phyloP scores from a whole-genome alignment of 2,888 invertebrate species.

The Margaritifera margaritifera region DNA sequence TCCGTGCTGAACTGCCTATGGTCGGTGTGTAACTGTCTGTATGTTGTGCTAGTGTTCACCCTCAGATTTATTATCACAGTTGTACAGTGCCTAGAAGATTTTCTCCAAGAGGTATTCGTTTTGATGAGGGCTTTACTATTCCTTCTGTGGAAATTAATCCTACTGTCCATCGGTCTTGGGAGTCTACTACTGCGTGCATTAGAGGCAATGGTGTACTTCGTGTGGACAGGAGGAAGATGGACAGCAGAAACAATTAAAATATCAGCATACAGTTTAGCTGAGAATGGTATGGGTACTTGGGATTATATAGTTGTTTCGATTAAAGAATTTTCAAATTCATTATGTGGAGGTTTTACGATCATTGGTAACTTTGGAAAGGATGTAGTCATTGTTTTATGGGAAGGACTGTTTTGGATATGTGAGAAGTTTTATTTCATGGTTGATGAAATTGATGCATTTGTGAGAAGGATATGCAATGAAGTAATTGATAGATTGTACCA shows the following conservation, averaged over 20 bases:
- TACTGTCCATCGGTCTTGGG: conserved; percentile 33
- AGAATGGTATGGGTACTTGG: conserved; percentile 35
- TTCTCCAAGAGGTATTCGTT: conserved; percentile 34
- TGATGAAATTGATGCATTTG: conserved; percentile 22
- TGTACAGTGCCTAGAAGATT: conserved; percentile 32
- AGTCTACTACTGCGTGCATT: conserved; percentile 33
- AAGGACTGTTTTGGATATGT: conserved; percentile 17
- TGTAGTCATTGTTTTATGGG: conserved; percentile 11
- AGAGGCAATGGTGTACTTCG: conserved; percentile 35
- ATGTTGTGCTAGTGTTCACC: conserved; percentile 18
- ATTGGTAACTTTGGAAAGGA: conserved; percentile 26
- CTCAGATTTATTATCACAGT: conserved; percentile 17
- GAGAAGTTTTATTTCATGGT: conserved; percentile 20
- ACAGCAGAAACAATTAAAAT: conserved; percentile 32
- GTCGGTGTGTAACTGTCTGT: conserved; percentile 15
- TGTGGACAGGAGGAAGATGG: conserved; percentile 41
- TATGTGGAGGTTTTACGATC: conserved; percentile 29
- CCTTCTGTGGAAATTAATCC: conserved; percentile 41
- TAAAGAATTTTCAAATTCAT: conserved; percentile 26
- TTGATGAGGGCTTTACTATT: conserved; percentile 34
- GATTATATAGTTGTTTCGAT: conserved; percentile 31
- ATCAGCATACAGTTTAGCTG: conserved; percentile 27
- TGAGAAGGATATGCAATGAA: conserved; percentile 13
- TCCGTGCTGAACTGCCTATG: conserved; percentile 13
- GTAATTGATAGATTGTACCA: conserved; percentile 22